Base-by-base conservation (phyloP, 2,113 vertebrate species). In the Ceratotherium simum region DNA sequence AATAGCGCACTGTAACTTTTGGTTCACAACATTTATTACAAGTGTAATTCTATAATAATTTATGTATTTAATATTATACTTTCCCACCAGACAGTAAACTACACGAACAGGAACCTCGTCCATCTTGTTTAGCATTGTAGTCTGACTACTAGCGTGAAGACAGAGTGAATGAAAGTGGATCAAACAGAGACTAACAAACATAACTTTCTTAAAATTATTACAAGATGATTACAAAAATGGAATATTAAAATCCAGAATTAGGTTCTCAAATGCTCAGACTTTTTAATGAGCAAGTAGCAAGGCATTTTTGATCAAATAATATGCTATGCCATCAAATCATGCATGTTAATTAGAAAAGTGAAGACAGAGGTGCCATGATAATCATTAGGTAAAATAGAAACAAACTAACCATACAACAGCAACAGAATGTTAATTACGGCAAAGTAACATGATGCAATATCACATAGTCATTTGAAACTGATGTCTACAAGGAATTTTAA, bases 231-330 rank as follows among this genome's bases (percentile, higher is more conserved):
- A 81, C 8, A 83, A 60, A 89, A 64, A 51, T 67, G 25, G 36
- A 96, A 42, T 83, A 92, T 31, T 42, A 46, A 13, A 83, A 79
- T 69, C 9, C 51, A 23, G n/a, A 97, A 81, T 73, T 80, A n/a
- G 60, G 3, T 48, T 85, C 82, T 86, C 46, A 83, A 75, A 82
- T 16, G 62, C n/a, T 92, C 78, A 70, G 72, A 42, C 3, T 56
- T 60, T 90, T 78, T 65, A 95, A 64, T 17, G 17, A 60, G 78
- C 14, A 95, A 92, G 42, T 81, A 75, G 17, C 20, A 85, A 42
- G 13, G 11, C 18, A 82, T 27, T 56, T 96, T 67, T 72, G 10
- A 36, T 60, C 42, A 39, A 90, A 94, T 70, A 90, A 83, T 64
- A 54, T 51, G 56, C 17, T 33, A 42, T 29, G 4, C 25, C 82